Evolutionary conservation across 1,140 invertebrate species (phyloP).

Genomic region (Oppia nitens): DNA sequence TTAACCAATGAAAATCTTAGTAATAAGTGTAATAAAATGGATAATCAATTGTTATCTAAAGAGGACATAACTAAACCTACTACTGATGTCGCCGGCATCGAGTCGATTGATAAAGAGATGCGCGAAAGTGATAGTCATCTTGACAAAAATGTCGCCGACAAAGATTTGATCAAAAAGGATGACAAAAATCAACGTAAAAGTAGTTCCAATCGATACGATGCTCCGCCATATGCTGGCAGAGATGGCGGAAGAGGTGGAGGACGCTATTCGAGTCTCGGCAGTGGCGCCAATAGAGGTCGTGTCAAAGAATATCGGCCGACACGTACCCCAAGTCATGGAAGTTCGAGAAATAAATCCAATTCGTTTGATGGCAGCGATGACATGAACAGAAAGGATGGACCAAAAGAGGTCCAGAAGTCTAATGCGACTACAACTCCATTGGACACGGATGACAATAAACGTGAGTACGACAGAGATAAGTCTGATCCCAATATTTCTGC

Average conservation of each 20-base stretch:
- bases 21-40: background rate
- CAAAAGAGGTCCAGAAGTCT: background rate
- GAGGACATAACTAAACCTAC: background rate
- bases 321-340: constrained; percentile 23
- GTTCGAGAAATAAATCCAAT: background rate
- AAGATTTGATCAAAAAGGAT: background rate
- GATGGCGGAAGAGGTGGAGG: no score
- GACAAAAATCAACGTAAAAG: background rate
- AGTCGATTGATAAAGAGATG: background rate
- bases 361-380: no score
- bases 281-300: background rate
- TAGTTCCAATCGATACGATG: constrained; percentile 19
- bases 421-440: background rate
- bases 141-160: background rate
- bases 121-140: background rate
- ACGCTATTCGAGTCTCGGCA: no score
- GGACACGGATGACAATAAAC: background rate
- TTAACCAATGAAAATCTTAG: background rate
- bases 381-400: background rate
- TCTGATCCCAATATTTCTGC: background rate
- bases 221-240: constrained; percentile 24
- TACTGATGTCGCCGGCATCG: background rate
- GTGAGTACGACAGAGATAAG: constrained; percentile 1
- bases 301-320: constrained; percentile 15
- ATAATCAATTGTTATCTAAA: background rate